Percentiles rank a stretch among this genome's conserved stretches.
Conservation (phyloP, 2,113 vertebrate species). For the Pyrgilauda ruficollis region DNA sequence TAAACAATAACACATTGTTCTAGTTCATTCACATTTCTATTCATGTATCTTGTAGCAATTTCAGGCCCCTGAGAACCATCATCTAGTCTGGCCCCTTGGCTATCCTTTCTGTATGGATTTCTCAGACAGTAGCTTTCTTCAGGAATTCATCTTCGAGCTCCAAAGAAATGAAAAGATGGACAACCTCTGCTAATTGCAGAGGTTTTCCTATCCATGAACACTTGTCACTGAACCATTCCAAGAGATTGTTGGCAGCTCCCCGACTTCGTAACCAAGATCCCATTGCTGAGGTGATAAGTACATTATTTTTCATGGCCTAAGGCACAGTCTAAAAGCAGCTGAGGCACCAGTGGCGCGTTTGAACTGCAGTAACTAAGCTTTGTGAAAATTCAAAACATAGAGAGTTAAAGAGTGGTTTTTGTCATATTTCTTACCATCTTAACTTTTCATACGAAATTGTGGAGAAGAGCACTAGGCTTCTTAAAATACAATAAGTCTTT, state of each 20-base stretch:
- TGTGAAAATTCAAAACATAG: not conserved
- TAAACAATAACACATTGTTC: constrained; percentile 55
- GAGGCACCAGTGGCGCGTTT: not conserved
- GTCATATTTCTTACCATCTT: not conserved
- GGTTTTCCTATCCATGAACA: not conserved
- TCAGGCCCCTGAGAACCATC: constrained; percentile 42
- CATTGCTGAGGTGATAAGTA: not conserved
- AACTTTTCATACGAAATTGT: not conserved
- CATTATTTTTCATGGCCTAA: not conserved
- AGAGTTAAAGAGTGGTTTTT: not conserved
- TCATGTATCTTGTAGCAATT: constrained; percentile 50
- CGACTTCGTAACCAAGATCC: not conserved
- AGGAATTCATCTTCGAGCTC: not conserved
- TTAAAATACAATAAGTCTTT: not conserved
- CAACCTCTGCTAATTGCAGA: not conserved
- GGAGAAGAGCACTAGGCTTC: not conserved
- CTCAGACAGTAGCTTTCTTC: not conserved
- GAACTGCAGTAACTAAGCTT: not conserved
- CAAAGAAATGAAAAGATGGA: constrained; percentile 26
- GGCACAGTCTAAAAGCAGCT: not conserved
- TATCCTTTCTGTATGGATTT: not conserved
- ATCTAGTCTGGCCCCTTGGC: not conserved
- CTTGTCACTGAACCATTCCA: not conserved
- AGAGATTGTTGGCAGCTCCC: not conserved
- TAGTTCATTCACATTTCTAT: constrained; percentile 49